phyloP scores from a whole-genome alignment of 92 coral and sea anemone species.

The Montipora capitata region DNA sequence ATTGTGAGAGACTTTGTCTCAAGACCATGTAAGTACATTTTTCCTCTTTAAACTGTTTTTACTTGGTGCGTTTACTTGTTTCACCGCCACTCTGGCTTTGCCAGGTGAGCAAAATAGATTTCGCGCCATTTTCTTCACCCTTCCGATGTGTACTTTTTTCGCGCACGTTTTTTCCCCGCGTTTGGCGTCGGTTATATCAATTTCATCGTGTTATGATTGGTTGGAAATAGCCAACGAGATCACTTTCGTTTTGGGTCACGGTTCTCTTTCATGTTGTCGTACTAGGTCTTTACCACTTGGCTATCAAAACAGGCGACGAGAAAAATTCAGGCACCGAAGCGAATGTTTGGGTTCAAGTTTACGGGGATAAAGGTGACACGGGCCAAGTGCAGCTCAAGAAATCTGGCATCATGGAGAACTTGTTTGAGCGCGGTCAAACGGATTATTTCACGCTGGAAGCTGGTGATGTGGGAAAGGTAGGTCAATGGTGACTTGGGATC shows the following conservation, averaged over 20 bases:
- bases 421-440: constrained; percentile 96
- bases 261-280: background rate
- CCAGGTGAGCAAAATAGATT: too few relatives aligned
- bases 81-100: too few relatives aligned
- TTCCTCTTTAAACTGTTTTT: background rate
- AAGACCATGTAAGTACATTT: constrained; percentile 81
- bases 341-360: constrained; percentile 90
- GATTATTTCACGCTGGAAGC: constrained; percentile 98
- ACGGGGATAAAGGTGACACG: constrained; percentile 96
- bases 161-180: background rate
- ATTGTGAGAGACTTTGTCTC: constrained; percentile 90
- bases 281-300: constrained; percentile 92
- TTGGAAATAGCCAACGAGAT: too few relatives aligned
- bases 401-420: constrained; percentile 89
- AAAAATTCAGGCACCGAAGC: constrained; percentile 94
- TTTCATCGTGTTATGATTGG: background rate
- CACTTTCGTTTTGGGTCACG: background rate
- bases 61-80: too few relatives aligned
- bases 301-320: constrained; percentile 92
- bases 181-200: background rate
- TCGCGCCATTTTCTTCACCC: too few relatives aligned
- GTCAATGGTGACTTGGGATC: background rate
- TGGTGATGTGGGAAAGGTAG: constrained; percentile 95
- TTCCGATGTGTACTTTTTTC: too few relatives aligned
- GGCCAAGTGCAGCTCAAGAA: constrained; percentile 90